Percentiles rank a stretch among this genome's conserved stretches.
phyloP scores from a whole-genome alignment of 2,888 invertebrate genomes.

The Cryptocheilus praepositus region DNA sequence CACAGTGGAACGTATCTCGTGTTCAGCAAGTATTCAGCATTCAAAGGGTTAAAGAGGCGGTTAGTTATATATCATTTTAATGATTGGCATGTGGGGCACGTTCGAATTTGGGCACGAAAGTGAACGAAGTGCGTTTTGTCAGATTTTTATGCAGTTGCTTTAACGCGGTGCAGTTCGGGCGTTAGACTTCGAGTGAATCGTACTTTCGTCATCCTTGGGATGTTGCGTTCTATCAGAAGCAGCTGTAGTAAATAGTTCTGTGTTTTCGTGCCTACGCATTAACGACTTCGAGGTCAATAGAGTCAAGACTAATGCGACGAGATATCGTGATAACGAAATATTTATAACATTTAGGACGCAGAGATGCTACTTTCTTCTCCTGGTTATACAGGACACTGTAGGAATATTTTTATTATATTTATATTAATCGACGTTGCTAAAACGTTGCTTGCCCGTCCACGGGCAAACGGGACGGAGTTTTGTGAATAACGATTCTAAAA shows the following conservation, averaged over 20 bases:
- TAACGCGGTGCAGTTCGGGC: no score
- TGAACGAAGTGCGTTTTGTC: no score
- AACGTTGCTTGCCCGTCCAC: conserved; percentile 22
- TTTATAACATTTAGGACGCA: conserved; percentile 52
- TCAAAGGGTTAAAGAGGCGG: no score
- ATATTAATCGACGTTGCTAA: conserved; percentile 36
- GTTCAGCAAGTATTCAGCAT: no score
- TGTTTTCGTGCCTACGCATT: conserved; percentile 26
- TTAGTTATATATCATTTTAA: no score
- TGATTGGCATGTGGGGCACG: no score
- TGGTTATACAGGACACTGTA: conserved; percentile 64
- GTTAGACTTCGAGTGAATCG: no score
- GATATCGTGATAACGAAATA: conserved; percentile 43
- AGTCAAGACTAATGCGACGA: conserved; percentile 31
- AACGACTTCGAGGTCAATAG: conserved; percentile 13
- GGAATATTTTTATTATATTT: conserved; percentile 64
- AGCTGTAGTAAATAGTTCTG: conserved; percentile 29
- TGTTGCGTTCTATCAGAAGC: conserved; percentile 13
- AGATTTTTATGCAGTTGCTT: no score
- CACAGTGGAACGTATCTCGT: no score
- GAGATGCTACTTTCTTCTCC: conserved; percentile 53
- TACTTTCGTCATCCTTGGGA: no score
- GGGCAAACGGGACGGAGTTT: conserved; percentile 5
- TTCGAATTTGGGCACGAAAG: no score
- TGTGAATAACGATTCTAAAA: conserved; percentile 13